Evolutionary conservation across 92 coral and sea anemone species (phyloP).

Genomic region (Palythoa grandiflora): DNA sequence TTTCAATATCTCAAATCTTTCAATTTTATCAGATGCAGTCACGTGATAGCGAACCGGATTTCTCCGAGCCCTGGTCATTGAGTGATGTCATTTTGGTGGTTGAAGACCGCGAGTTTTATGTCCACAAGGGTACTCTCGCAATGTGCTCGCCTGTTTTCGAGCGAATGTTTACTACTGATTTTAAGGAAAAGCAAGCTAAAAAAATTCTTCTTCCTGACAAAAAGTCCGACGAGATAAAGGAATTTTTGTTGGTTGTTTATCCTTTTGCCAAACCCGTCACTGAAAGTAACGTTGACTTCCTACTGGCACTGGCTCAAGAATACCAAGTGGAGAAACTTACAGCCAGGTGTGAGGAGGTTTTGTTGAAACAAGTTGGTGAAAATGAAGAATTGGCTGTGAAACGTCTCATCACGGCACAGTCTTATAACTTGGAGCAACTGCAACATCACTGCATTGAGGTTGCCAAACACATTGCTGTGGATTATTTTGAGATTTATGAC

Average conservation of each 20-base stretch:
- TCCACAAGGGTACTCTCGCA: not conserved
- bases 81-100: not conserved
- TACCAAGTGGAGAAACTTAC: not conserved
- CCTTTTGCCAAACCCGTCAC: no score
- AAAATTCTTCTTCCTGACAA: not conserved
- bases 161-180: constrained; percentile 9
- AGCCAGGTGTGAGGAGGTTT: not conserved
- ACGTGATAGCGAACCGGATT: no score
- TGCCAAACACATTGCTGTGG: not conserved
- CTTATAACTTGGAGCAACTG: not conserved
- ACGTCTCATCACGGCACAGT: not conserved
- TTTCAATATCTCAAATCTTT: no score
- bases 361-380: not conserved
- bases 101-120: constrained; percentile 15
- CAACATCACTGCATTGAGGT: not conserved
- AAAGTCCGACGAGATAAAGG: not conserved
- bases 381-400: not conserved
- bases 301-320: constrained; percentile 1
- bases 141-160: constrained; percentile 19
- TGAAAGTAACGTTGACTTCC: no score
- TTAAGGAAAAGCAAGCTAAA: not conserved
- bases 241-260: not conserved
- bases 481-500: no score
- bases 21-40: no score
- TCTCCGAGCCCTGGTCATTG: not conserved